Base-by-base conservation (phyloP, 2,113 vertebrate genomes). In the Nymphicus hollandicus region DNA sequence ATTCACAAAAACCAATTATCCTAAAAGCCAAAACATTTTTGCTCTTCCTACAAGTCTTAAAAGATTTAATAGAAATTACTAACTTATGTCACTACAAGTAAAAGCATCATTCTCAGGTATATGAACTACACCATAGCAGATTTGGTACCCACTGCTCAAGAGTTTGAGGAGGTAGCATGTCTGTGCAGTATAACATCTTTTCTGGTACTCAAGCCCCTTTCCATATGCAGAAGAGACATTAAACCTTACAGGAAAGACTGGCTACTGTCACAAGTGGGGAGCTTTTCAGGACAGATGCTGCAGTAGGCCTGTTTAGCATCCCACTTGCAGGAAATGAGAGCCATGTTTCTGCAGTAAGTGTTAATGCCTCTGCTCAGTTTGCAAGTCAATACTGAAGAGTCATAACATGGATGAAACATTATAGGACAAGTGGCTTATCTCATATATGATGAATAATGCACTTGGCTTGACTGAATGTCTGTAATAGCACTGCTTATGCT, bases 391-490 rank as follows among this genome's bases (percentile, higher is more conserved):
- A 13, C 37, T 64, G 37, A 93, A 43, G 43, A 88, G 43, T 64
- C 18, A 1, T 27, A 79, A 84, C 8, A 15, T 31, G 69, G 82
- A 66, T 91, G 68, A 86, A 90, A 63, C 65, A 7, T 39, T 89
- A 52, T 4, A 89, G 81, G 52, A 74, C 31, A 88, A 93, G 46
- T 14, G 23, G 47, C 44, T 95, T 84, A 93, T 88, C 71, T 37
- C 35, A 41, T 25, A 52, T 24, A 71, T 92, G 44, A 83, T 88
- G 49, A 94, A 90, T 94, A 95, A 96, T 80, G 72, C 23, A 83
- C 44, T 66, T 63, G 79, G 50, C 37, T 22, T 88, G 58, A 16
- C 61, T 82, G 81, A 87, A 23, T 81, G 37, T 56, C 19, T 85
- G 37, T 33, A 83, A 84, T 71, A 15, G 49, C 63, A 43, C 35